Evolutionary conservation across 2,888 invertebrate species (phyloP).

Genomic region (Agrotis segetum): DNA sequence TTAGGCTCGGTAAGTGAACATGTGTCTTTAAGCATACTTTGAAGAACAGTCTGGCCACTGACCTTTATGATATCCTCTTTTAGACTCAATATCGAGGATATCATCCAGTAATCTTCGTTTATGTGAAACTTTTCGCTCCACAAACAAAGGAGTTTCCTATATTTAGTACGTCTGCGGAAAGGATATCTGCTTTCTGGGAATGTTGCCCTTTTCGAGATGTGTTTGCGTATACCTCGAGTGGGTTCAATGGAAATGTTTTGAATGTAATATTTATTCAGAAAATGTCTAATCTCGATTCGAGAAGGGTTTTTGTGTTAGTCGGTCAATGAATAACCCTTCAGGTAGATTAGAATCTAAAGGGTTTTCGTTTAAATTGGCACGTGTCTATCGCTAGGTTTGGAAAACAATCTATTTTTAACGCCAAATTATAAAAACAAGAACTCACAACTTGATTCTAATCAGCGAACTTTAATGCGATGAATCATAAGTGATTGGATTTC

Average conservation of each 20-base stretch:
- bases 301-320: conserved; percentile 58
- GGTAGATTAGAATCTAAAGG: conserved; percentile 44
- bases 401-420: conserved; percentile 51
- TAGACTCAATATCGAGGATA: conserved; percentile 5
- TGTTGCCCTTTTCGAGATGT: conserved; percentile 43
- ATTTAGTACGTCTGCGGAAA: conserved; percentile 24
- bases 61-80: background rate
- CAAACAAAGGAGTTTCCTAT: conserved; percentile 25
- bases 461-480: conserved; percentile 58
- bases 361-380: conserved; percentile 58
- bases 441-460: conserved; percentile 46
- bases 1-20: conserved; percentile 96
- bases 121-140: conserved; percentile 5
- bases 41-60: conserved; percentile 11
- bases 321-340: conserved; percentile 55
- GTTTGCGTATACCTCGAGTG: conserved; percentile 26
- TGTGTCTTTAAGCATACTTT: background rate
- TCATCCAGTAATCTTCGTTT: conserved; percentile 9
- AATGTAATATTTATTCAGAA: conserved; percentile 52
- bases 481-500: conserved; percentile 62
- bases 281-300: conserved; percentile 40
- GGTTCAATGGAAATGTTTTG: conserved; percentile 43
- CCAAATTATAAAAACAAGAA: conserved; percentile 39
- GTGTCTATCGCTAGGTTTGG: conserved; percentile 33
- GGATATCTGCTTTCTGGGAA: conserved; percentile 32